Conservation (phyloP, 23 tunicate genomes). For the Phallusia fumigata region DNA sequence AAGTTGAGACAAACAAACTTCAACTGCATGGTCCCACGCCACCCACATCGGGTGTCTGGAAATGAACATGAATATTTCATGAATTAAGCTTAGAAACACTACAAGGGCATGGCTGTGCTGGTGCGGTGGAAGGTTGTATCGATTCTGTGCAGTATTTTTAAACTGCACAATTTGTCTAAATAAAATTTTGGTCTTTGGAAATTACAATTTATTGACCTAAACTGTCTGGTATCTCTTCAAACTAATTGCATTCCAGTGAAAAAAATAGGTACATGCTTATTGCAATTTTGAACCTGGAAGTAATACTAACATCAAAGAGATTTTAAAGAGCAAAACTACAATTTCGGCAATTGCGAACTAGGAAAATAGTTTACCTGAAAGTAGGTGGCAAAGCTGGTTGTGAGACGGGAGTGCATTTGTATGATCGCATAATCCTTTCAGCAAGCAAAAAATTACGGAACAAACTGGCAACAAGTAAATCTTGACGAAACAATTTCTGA, state of each 20-base stretch:
- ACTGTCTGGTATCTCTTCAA: too few relatives aligned
- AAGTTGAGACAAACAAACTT: slow-evolving; percentile 78
- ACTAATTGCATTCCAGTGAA: too few relatives aligned
- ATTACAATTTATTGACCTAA: too few relatives aligned
- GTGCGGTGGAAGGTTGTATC: too few relatives aligned
- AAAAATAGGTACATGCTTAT: too few relatives aligned
- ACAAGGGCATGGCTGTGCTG: too few relatives aligned
- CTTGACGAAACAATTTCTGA: slow-evolving; percentile 93
- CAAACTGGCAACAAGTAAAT: slow-evolving; percentile 83
- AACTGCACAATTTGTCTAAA: too few relatives aligned
- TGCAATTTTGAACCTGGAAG: too few relatives aligned
- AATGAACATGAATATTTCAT: slow-evolving; percentile 5
- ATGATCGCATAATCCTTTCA: slow-evolving; percentile 96
- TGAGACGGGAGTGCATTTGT: slow-evolving; percentile 88
- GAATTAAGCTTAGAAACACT: not conserved
- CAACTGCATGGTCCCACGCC: slow-evolving; percentile 95
- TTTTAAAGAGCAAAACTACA: too few relatives aligned
- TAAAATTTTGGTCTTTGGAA: not conserved
- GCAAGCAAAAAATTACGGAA: slow-evolving; percentile 95
- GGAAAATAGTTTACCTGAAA: slow-evolving; percentile 26
- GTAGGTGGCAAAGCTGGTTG: slow-evolving; percentile 87
- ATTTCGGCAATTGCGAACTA: too few relatives aligned
- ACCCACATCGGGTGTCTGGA: slow-evolving; percentile 95
- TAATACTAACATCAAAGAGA: too few relatives aligned
- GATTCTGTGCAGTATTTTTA: too few relatives aligned